phyloP scores from a whole-genome alignment of 2,888 invertebrate species.

The Drosophila falleni region DNA sequence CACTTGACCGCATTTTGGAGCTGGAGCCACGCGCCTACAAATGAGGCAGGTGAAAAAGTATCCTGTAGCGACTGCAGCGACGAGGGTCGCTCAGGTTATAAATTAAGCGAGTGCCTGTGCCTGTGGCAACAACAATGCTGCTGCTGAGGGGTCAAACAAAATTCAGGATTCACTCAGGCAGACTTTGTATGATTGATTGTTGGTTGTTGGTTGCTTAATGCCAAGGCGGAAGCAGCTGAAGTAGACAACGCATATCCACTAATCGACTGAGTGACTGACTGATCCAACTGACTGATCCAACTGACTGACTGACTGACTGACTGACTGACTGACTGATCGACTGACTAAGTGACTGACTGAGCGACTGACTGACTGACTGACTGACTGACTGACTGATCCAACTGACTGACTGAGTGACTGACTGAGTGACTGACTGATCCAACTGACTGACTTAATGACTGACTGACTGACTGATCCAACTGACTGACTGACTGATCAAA shows the following conservation, averaged over 20 bases:
- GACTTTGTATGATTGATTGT: slow-evolving; percentile 74
- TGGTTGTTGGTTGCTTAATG: slow-evolving; percentile 72
- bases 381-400: too few species aligned
- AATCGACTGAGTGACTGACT: slow-evolving; percentile 41
- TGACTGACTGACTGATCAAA: too few species aligned
- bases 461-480: too few species aligned
- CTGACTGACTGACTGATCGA: too few species aligned
- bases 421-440: too few species aligned
- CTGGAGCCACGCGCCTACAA: slow-evolving; percentile 72
- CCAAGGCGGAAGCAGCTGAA: slow-evolving; percentile 79
- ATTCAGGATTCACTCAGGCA: slow-evolving; percentile 54
- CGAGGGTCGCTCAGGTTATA: slow-evolving; percentile 73
- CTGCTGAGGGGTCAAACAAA: slow-evolving; percentile 55
- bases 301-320: too few species aligned
- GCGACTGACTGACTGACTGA: too few species aligned
- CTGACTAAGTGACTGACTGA: too few species aligned
- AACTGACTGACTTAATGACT: too few species aligned
- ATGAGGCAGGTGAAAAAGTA: slow-evolving; percentile 65
- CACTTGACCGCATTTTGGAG: slow-evolving; percentile 81
- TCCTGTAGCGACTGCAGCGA: slow-evolving; percentile 68
- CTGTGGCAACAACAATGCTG: slow-evolving; percentile 26
- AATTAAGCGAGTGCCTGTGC: slow-evolving; percentile 74
- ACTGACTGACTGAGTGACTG: too few species aligned
- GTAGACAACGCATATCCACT: slow-evolving; percentile 26
- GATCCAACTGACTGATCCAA: slow-evolving; percentile 20